A percentile compares a stretch with the other conserved stretches of the same genome.
Evolutionary conservation across 2,113 vertebrate genomes (phyloP).

Genomic region (Psittacara wagleri): DNA sequence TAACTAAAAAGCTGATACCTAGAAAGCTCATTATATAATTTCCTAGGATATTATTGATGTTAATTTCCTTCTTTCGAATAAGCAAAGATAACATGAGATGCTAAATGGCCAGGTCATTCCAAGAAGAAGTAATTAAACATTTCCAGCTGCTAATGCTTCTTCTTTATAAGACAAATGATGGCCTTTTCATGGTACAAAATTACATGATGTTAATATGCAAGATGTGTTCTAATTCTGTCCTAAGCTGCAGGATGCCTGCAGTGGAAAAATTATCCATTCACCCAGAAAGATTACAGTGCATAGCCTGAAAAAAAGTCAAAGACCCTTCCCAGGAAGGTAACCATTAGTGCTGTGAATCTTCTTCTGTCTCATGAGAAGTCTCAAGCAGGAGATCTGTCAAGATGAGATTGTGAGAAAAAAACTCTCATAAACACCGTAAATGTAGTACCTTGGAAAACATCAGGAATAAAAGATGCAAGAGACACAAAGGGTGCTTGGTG

Average conservation of each 20-base stretch:
- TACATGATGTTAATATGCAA: neutral
- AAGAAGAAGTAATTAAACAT: neutral
- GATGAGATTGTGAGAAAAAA: neutral
- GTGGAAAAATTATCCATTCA: neutral
- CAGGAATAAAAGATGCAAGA: neutral
- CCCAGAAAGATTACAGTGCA: neutral
- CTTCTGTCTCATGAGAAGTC: neutral
- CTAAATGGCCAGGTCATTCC: neutral
- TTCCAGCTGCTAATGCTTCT: neutral
- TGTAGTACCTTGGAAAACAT: neutral
- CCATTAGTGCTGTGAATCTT: neutral
- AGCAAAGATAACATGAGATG: neutral
- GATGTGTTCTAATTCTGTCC: neutral
- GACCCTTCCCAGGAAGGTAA: neutral
- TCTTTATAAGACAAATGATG: neutral
- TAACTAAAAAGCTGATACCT: neutral
- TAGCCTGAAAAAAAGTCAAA: neutral
- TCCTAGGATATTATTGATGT: neutral
- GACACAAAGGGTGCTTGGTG: neutral
- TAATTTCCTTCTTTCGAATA: neutral
- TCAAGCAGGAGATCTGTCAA: neutral
- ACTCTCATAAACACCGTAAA: fast-evolving
- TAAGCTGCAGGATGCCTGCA: neutral
- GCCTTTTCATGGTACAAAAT: neutral
- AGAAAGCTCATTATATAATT: neutral